Conservation (phyloP, 2,797 vertebrate species). For the Acanthornis magna region DNA sequence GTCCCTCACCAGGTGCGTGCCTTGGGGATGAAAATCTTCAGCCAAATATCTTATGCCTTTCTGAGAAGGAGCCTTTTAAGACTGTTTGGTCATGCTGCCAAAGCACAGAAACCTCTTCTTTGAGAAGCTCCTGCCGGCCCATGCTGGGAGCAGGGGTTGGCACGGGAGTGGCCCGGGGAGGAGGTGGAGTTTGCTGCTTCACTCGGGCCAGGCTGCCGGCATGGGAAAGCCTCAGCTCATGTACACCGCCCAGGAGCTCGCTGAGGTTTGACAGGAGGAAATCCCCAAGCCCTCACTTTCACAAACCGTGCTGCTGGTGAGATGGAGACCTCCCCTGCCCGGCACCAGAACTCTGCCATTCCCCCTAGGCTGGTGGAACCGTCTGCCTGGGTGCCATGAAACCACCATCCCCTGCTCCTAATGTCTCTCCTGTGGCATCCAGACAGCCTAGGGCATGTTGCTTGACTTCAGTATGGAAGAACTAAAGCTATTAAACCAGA, state of each 20-base stretch:
- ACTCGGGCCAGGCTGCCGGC: not conserved
- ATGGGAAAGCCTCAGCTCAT: not conserved
- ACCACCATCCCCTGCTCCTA: fast-evolving
- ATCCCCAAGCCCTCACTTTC: not conserved
- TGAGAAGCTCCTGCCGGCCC: not conserved
- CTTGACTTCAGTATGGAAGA: not conserved
- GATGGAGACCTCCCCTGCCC: not conserved
- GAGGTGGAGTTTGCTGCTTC: not conserved
- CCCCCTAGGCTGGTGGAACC: not conserved
- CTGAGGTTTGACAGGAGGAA: not conserved
- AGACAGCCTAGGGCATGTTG: too few relatives aligned
- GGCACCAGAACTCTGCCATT: not conserved
- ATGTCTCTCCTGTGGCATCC: not conserved
- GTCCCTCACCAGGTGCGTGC: slow-evolving; percentile 17
- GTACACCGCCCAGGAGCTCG: not conserved
- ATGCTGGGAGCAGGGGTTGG: not conserved
- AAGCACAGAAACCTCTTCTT: not conserved
- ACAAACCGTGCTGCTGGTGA: not conserved
- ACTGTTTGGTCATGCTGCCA: not conserved
- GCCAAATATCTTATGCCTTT: not conserved
- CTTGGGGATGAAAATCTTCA: slow-evolving; percentile 1
- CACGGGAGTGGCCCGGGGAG: not conserved
- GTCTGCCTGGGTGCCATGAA: fast-evolving
- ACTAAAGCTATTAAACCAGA: not conserved
- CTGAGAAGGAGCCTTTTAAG: not conserved